A percentile compares a stretch with the other conserved stretches of the same genome.
phyloP scores from a whole-genome alignment of 2,888 invertebrate species.

The Lepidonotus clava region DNA sequence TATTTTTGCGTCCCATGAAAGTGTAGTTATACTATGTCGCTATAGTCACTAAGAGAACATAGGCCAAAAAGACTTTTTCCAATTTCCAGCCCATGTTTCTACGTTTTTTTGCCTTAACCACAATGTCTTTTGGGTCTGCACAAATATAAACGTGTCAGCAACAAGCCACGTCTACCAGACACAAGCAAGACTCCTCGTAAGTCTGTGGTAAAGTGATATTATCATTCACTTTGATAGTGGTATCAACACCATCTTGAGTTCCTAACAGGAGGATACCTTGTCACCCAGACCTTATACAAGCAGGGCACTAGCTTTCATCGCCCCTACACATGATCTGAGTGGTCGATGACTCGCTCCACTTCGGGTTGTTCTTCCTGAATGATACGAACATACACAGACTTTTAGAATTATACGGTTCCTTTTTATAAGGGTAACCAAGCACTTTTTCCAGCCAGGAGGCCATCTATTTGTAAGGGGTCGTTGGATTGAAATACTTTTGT shows the following conservation, averaged over 20 bases:
- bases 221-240: constrained; percentile 9
- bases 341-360: background rate
- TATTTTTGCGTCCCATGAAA: too few species aligned
- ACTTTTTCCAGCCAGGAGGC: too few species aligned
- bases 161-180: background rate
- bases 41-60: too few species aligned
- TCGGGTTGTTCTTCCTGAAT: background rate
- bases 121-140: background rate
- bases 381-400: background rate
- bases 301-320: background rate
- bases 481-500: too few species aligned
- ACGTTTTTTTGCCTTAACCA: too few species aligned
- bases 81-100: too few species aligned
- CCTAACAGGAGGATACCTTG: background rate
- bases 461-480: too few species aligned
- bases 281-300: background rate
- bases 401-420: too few species aligned
- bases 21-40: too few species aligned
- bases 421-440: too few species aligned
- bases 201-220: background rate
- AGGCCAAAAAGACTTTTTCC: too few species aligned
- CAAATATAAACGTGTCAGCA: background rate
- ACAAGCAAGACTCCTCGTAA: background rate
- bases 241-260: background rate
- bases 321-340: too few species aligned